These are phyloP conservation scores for Parnassius apollo DNA, from an alignment of 2,888 invertebrate genomes.

Conservation along the genomic window DNA sequence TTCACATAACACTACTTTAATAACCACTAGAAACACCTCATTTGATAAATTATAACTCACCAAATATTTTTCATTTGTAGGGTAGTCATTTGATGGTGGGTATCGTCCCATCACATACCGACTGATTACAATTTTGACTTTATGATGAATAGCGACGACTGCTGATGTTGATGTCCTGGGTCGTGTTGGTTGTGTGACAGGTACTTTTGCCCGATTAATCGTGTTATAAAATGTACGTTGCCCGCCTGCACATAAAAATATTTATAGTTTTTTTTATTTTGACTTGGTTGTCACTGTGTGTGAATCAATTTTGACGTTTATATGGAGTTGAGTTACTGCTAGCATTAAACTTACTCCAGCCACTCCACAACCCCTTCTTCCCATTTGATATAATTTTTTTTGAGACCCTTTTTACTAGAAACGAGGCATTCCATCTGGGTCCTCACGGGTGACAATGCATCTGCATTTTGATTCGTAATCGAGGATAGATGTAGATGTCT, in stretches of 20 bases:
- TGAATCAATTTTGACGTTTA: too few species aligned
- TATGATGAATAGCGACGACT: conserved; percentile 4
- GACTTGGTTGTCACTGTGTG: too few species aligned
- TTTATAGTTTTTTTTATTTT: background rate
- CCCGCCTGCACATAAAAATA: conserved; percentile 9
- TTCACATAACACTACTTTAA: conserved; percentile 1
- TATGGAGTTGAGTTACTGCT: too few species aligned
- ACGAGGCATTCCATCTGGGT: too few species aligned
- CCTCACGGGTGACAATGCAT: too few species aligned
- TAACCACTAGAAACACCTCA: background rate
- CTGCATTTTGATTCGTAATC: too few species aligned
- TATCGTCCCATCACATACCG: conserved; percentile 10
- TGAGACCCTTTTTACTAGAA: too few species aligned
- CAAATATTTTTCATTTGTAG: conserved; percentile 6
- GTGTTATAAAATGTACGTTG: conserved; percentile 7
- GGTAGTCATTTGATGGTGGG: conserved; percentile 6
- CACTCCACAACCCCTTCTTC: too few species aligned
- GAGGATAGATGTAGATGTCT: too few species aligned
- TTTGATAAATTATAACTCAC: conserved; percentile 1
- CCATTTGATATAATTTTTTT: too few species aligned
- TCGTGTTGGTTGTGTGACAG: conserved; percentile 4
- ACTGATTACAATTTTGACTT: conserved; percentile 9
- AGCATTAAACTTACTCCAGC: too few species aligned
- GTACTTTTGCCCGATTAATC: conserved; percentile 1
- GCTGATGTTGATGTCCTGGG: conserved; percentile 5